These are phyloP conservation scores for Odontomachus brunneus DNA, from an alignment of 1,140 invertebrate species.

Conservation along the genomic window DNA sequence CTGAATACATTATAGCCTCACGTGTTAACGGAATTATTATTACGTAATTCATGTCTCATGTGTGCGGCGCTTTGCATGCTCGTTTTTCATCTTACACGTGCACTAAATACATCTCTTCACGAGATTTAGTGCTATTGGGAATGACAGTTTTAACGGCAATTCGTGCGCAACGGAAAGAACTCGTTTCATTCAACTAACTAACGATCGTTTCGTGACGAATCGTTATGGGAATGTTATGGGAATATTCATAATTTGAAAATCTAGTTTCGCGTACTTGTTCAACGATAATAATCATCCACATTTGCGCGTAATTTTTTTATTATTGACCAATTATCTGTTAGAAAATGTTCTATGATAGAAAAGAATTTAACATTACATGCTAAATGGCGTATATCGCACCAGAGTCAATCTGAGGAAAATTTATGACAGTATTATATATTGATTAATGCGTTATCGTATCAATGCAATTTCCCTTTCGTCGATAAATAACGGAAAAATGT, in stretches of 20 bases:
- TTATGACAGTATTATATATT: neutral
- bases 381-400: neutral
- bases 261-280: constrained; percentile 11
- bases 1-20: constrained; percentile 31
- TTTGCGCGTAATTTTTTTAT: constrained; percentile 7
- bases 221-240: neutral
- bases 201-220: constrained; percentile 18
- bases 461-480: constrained; percentile 54
- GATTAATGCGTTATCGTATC: neutral
- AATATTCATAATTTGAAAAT: neutral
- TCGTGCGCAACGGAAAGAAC: constrained; percentile 41
- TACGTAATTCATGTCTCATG: constrained; percentile 63
- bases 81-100: constrained; percentile 28
- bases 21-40: constrained; percentile 16
- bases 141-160: constrained; percentile 63
- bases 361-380: no score
- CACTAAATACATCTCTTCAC: constrained; percentile 26
- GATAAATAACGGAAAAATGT: constrained; percentile 23
- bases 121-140: constrained; percentile 19
- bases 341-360: no score
- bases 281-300: neutral
- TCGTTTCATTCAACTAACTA: constrained; percentile 19
- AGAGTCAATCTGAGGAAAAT: constrained; percentile 4
- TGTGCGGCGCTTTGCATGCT: constrained; percentile 9
- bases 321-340: neutral